Conservation (phyloP, 2,797 vertebrate species). For the Hyperoplus immaculatus region DNA sequence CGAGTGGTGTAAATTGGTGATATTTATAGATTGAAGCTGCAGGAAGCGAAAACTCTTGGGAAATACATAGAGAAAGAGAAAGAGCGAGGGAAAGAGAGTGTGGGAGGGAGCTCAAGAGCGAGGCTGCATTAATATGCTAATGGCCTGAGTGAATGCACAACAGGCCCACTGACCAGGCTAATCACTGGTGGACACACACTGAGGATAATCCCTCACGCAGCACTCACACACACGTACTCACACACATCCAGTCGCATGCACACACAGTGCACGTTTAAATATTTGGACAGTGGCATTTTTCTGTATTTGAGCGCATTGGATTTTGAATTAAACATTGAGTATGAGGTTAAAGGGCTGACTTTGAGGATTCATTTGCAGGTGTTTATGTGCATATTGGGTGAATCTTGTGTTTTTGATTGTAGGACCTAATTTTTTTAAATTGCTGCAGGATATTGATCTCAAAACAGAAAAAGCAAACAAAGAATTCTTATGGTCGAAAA, state of each 20-base stretch:
- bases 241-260: constrained; percentile 36
- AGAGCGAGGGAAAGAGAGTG: constrained; percentile 60
- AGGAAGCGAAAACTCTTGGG: constrained; percentile 76
- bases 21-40: constrained; percentile 79
- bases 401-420: neutral
- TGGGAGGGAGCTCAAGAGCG: constrained; percentile 81
- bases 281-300: constrained; percentile 52
- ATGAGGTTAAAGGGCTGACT: neutral
- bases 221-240: constrained; percentile 43
- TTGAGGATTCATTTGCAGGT: neutral
- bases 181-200: constrained; percentile 87
- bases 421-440: neutral
- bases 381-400: neutral
- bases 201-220: constrained; percentile 81
- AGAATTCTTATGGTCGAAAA: too few relatives aligned
- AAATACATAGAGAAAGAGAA: constrained; percentile 75
- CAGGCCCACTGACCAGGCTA: constrained; percentile 88
- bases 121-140: constrained; percentile 89
- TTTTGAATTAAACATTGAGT: constrained; percentile 20
- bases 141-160: constrained; percentile 85
- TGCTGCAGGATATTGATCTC: neutral
- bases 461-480: neutral
- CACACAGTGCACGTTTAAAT: constrained; percentile 46
- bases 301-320: constrained; percentile 7
- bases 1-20: constrained; percentile 71